Percentiles rank a stretch among this genome's conserved stretches.
Evolutionary conservation across 2,888 invertebrate species (phyloP).

Genomic region (Spicauda simplicius): DNA sequence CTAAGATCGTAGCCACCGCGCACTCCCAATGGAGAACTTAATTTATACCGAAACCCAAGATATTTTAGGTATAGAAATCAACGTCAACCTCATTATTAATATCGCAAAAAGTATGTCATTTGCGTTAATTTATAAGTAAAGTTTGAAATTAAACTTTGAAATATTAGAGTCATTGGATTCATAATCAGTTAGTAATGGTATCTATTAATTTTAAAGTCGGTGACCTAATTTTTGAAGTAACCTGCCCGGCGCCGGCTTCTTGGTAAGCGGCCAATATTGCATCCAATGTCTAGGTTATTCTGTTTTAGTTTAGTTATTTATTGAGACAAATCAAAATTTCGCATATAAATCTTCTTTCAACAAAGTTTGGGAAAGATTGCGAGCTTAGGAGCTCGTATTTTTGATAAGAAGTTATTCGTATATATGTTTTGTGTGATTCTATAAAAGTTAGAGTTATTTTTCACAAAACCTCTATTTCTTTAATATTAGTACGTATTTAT

Average conservation of each 20-base stretch:
- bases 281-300: constrained; percentile 29
- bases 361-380: constrained; percentile 21
- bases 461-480: no score
- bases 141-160: not conserved
- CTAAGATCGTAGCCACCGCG: no score
- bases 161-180: not conserved
- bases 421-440: no score
- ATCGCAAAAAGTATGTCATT: no score
- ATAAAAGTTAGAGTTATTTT: no score
- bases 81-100: no score
- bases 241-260: constrained; percentile 9
- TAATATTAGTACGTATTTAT: no score
- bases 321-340: not conserved
- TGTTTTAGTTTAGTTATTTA: not conserved
- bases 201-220: constrained; percentile 8
- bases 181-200: not conserved
- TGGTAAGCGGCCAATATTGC: constrained; percentile 17
- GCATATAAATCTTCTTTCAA: constrained; percentile 9
- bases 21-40: no score
- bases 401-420: not conserved
- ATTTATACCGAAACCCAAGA: no score
- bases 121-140: not conserved
- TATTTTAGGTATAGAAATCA: no score
- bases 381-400: not conserved
- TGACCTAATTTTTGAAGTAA: constrained; percentile 24